phyloP scores from a whole-genome alignment of 2,888 invertebrate species.

The Phyllotreta striolata region DNA sequence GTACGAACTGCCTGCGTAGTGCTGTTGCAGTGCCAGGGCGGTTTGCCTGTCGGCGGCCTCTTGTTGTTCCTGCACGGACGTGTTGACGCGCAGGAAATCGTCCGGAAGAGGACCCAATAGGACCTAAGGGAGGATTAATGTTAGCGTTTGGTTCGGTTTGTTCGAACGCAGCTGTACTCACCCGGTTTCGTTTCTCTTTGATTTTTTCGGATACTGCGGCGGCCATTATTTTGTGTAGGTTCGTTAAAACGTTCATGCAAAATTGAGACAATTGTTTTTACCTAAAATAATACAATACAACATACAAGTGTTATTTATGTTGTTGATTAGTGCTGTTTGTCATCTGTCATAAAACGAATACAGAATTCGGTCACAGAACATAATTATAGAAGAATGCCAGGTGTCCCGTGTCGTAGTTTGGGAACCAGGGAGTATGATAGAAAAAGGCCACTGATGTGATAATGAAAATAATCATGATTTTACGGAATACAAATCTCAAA shows the following conservation, averaged over 20 bases:
- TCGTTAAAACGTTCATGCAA: conserved; percentile 29
- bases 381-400: too few species aligned
- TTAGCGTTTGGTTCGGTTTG: background rate
- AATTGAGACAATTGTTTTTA: conserved; percentile 11
- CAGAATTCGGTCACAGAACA: too few species aligned
- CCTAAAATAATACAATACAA: background rate
- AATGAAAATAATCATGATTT: too few species aligned
- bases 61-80: conserved; percentile 70
- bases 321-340: too few species aligned
- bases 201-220: conserved; percentile 58
- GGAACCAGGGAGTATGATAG: too few species aligned
- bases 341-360: too few species aligned
- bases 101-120: conserved; percentile 81
- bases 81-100: conserved; percentile 73
- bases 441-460: too few species aligned
- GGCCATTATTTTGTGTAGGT: conserved; percentile 53
- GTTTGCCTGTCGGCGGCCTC: conserved; percentile 82
- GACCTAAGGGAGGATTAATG: conserved; percentile 63
- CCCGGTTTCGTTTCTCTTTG: conserved; percentile 57
- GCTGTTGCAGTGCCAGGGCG: conserved; percentile 76
- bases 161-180: conserved; percentile 47
- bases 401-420: too few species aligned
- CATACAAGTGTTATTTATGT: too few species aligned
- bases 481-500: too few species aligned
- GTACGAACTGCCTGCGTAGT: conserved; percentile 63